A percentile compares a stretch with the other conserved stretches of the same genome.
Conservation (phyloP, 2,797 vertebrate genomes). For the Bradypodion ventrale region DNA sequence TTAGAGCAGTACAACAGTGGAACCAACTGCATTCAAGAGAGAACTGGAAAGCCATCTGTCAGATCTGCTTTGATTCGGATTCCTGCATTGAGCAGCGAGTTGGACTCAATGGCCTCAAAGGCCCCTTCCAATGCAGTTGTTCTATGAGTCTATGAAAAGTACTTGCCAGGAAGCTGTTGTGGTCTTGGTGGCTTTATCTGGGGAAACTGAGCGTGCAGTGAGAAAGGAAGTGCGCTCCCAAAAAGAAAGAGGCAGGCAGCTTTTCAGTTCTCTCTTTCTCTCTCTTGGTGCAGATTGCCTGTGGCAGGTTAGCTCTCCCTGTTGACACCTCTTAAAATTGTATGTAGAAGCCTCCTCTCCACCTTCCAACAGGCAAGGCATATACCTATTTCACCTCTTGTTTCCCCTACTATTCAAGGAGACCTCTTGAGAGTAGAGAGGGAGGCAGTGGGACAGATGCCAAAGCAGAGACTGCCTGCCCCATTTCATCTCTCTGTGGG, state of each 20-base stretch:
- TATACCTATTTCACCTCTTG: not conserved
- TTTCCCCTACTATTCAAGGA: not conserved
- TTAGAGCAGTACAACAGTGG: no score
- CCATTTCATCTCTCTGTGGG: not conserved
- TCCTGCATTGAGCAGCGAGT: no score
- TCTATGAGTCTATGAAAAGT: no score
- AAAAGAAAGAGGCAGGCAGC: not conserved
- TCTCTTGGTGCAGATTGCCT: not conserved
- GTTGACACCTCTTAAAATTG: not conserved
- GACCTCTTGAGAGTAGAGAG: not conserved
- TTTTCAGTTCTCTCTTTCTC: not conserved
- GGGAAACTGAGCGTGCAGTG: not conserved
- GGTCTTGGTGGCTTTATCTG: not conserved
- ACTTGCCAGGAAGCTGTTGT: not conserved
- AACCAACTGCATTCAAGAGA: no score
- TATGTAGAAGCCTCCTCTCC: not conserved
- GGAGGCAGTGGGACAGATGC: not conserved
- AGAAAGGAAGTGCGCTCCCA: not conserved
- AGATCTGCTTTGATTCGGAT: no score
- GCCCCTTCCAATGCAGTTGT: no score
- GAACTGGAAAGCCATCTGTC: no score
- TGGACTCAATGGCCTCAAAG: no score
- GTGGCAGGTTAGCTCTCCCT: not conserved
- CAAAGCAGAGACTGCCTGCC: not conserved
- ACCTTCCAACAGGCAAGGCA: no score